Percentiles rank a stretch among this genome's conserved stretches.
Evolutionary conservation across 2,113 vertebrate genomes (phyloP).

Genomic region (Hypomesus transpacificus): DNA sequence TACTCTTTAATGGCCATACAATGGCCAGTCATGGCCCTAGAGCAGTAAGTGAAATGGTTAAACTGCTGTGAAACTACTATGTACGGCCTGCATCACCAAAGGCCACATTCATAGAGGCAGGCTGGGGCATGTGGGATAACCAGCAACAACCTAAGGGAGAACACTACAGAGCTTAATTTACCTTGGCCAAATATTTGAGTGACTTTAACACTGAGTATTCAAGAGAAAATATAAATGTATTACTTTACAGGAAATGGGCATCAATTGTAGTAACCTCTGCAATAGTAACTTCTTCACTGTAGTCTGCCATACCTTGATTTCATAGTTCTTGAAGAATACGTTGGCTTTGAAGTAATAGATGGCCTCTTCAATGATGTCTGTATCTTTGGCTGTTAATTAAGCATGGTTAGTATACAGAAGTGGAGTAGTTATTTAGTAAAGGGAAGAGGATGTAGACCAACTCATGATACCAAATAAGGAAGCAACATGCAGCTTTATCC

Average conservation of each 20-base stretch:
- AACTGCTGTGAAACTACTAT: constrained; percentile 20
- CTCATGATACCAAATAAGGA: constrained; percentile 45
- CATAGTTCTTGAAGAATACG: constrained; percentile 99
- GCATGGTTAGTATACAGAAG: background rate
- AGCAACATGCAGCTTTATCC: constrained; percentile 8
- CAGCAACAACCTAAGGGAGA: constrained; percentile 1
- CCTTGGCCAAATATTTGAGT: too few species aligned
- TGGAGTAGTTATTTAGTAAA: background rate
- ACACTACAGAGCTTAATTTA: too few species aligned
- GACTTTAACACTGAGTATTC: too few species aligned
- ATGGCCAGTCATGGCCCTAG: background rate
- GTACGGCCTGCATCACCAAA: constrained; percentile 16
- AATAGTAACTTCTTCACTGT: too few species aligned
- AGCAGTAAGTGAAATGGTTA: background rate
- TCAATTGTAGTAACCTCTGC: too few species aligned
- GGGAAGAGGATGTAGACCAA: background rate
- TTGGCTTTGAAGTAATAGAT: constrained; percentile 99
- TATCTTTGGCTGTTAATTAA: constrained; percentile 81
- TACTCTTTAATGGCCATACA: background rate
- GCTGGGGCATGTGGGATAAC: constrained; percentile 51
- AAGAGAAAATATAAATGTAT: too few species aligned
- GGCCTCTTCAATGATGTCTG: constrained; percentile 95
- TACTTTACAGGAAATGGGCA: too few species aligned
- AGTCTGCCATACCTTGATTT: constrained; percentile 86
- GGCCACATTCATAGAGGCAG: constrained; percentile 28